phyloP scores from a whole-genome alignment of 1,140 invertebrate genomes.

The Chionoecetes opilio region DNA sequence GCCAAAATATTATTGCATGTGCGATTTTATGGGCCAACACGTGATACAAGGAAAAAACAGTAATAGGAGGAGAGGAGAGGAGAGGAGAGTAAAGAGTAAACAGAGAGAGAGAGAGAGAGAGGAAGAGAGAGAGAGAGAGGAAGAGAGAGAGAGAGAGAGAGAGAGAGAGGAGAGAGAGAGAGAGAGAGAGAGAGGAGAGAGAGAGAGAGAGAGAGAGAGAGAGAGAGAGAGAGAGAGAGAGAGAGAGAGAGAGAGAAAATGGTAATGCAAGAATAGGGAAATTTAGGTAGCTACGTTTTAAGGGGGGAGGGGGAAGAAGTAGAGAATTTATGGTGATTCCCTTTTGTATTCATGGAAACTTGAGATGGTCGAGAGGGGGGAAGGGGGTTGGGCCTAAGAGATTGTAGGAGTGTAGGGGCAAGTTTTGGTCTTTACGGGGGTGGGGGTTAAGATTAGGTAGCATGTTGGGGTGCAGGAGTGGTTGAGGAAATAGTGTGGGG shows the following conservation, averaged over 20 bases:
- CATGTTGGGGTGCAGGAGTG: neutral
- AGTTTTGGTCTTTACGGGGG: neutral
- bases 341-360: constrained; percentile 36
- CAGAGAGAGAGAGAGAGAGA: too few relatives aligned
- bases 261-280: neutral
- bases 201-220: neutral
- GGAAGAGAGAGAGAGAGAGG: neutral
- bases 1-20: constrained; percentile 29
- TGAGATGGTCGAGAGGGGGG: neutral
- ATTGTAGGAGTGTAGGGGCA: neutral
- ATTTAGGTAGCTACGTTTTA: neutral
- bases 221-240: neutral
- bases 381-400: neutral
- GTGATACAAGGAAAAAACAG: neutral
- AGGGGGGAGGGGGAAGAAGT: neutral
- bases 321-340: constrained; percentile 40
- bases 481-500: neutral
- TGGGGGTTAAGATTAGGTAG: neutral
- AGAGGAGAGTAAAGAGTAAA: neutral
- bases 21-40: neutral
- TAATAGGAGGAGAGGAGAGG: neutral
- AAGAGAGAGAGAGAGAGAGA: neutral
- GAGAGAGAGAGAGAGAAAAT: neutral
- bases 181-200: neutral
- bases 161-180: too few relatives aligned